Evolutionary conservation across 2,113 vertebrate species (phyloP).

Genomic region (Microtus richardsoni): DNA sequence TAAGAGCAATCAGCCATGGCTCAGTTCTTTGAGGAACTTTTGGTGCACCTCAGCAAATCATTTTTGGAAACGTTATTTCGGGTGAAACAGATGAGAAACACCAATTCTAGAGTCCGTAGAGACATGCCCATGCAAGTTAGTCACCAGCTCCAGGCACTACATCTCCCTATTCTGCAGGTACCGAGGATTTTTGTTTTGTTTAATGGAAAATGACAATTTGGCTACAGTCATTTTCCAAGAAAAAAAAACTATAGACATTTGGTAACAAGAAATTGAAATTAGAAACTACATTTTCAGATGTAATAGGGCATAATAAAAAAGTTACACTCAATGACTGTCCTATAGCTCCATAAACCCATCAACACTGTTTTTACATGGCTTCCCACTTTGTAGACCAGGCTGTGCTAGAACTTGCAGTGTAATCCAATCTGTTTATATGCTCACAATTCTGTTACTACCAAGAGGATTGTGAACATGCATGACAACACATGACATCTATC

Average conservation of each 20-base stretch:
- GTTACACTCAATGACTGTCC: no score
- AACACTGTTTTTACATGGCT: background rate
- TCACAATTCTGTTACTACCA: background rate
- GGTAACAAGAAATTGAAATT: background rate
- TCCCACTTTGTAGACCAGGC: background rate
- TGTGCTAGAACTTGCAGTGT: background rate
- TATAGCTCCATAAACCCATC: background rate
- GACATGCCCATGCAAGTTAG: background rate
- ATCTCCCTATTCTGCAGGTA: background rate
- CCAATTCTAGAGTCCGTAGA: background rate
- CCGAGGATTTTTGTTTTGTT: background rate
- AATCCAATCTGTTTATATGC: background rate
- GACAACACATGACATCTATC: background rate
- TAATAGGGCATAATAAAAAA: background rate
- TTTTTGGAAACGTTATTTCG: background rate
- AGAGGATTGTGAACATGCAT: background rate
- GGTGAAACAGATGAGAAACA: background rate
- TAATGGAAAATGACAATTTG: background rate
- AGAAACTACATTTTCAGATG: slow-evolving; percentile 37
- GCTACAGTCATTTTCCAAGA: background rate
- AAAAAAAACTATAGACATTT: background rate
- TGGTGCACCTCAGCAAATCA: background rate
- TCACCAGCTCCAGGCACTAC: background rate
- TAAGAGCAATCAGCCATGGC: background rate
- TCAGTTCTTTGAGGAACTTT: background rate